Evolutionary conservation across 2,113 vertebrate genomes (phyloP), one percentile per base, ranked within the genome.

Genomic region (Dendrocopos noguchii): DNA sequence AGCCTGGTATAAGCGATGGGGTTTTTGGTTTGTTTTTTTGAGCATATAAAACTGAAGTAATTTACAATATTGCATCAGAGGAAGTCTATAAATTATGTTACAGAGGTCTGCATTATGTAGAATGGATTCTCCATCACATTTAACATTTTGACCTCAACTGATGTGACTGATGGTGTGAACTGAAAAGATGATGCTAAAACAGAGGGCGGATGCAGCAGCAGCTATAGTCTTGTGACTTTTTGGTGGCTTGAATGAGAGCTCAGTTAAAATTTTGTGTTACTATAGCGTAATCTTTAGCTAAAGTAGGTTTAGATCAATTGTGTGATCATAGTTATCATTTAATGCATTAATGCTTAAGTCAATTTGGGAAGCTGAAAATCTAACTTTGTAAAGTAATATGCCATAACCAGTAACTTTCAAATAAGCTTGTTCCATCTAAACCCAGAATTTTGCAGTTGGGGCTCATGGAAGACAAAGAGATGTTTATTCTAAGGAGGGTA

Each of bases 1-100:
- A 52, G 20, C n/a, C 55, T 87, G 34, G 87, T 70, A 92, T 90
- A 87, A 96, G 78, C 63, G 33, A 79, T 71, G 77, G 72, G n/a
- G 78, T 76, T 94, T 84, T 92, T 91, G 10, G 39, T 39, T 39
- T 39, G 39, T 85, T 81, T 83, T 46, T 73, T 84, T 79, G 71
- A 90, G 76, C 46, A 19, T 79, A 88, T 36, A 91, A 90, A 76
- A 1, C 34, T 28, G 65, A 90, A 73, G 28, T 70, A 73, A 82
- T 94, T 94, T 83, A 57, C 31, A 83, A 7, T 55, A 91, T 85
- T 76, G 46, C 52, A 56, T 77, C 81, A 87, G 59, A 79, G 66
- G n/a, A 73, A 73, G 17, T 76, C 78, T 94, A 73, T 94, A 73
- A 91, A 73, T 79, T 81, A 27, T 63, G 28, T 73, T 75, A 63